Base-by-base conservation (phyloP, 2,113 vertebrate genomes). In the Columbina picui region DNA sequence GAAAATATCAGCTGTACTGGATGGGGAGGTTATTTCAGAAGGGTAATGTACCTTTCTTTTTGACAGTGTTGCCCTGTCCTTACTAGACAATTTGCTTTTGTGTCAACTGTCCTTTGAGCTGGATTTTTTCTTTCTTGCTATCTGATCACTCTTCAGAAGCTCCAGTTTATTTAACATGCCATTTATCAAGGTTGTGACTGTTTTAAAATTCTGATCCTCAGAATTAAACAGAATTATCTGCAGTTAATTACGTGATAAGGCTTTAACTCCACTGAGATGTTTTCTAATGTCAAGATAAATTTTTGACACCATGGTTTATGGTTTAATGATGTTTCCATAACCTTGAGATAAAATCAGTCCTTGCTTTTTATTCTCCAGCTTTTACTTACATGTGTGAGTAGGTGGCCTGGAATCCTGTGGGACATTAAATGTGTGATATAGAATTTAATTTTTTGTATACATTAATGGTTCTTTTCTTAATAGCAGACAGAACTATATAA, bases 271-370 rank as follows among this genome's bases (percentile, higher is more conserved):
- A 76, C 75, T n/a, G 96, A 94, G 94, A 94, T 50, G 3, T 94
- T 93, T 96, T 93, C 83, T 89, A 94, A 95, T 77, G 94, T 95
- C 90, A 96, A 96, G 95, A 96, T 91, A 96, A 91, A 83, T 91
- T 94, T 94, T 94, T 93, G 87, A 97, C 94, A 95, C 70, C 3
- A 0, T 84, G 49, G 61, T 89, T 96, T 94, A 67, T 88, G 67
- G 67, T 96, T 94, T 96, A 96, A 83, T 96, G 79, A 76, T 95
- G 82, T 95, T 96, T 90, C 93, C 71, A 88, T 97, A 96, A 96
- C 93, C 95, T 96, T 97, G 94, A 97, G 95, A 95, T 96, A 95
- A 89, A 93, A 96, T 96, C 90, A 94, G 87, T 96, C 93, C 90
- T 94, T 95, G 87, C 63, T 80, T 94, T 96, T 94, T 87, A 27